phyloP scores from a whole-genome alignment of 2,113 vertebrate genomes.

The Rhinogobius similis region DNA sequence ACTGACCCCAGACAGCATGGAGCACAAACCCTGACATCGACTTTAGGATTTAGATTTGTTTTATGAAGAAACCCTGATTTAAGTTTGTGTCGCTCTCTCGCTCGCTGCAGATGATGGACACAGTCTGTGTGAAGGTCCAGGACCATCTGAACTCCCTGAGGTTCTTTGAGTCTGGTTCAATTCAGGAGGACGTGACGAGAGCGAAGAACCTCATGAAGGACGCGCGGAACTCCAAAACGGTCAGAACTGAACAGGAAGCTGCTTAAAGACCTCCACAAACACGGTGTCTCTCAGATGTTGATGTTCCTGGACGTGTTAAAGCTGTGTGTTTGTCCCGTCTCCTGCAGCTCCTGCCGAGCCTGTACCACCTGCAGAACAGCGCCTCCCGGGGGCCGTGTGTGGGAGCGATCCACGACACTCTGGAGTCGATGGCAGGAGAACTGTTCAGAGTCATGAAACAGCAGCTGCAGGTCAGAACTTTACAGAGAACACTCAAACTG shows the following conservation, averaged over 20 bases:
- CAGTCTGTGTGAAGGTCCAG: constrained; percentile 95
- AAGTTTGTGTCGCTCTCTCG: neutral
- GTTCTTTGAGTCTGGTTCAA: constrained; percentile 75
- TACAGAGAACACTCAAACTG: too few relatives aligned
- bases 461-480: constrained; percentile 86
- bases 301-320: too few relatives aligned
- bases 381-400: constrained; percentile 73
- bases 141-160: constrained; percentile 95
- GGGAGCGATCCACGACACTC: constrained; percentile 87
- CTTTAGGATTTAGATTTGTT: too few relatives aligned
- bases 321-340: neutral
- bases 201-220: constrained; percentile 90
- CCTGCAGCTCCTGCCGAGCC: constrained; percentile 86
- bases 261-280: too few relatives aligned
- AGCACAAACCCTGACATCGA: too few relatives aligned
- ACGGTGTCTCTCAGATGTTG: too few relatives aligned
- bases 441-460: constrained; percentile 89
- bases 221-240: constrained; percentile 94
- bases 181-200: constrained; percentile 88
- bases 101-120: constrained; percentile 88
- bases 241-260: constrained; percentile 48
- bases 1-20: too few relatives aligned
- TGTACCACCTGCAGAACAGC: constrained; percentile 86
- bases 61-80: too few relatives aligned
- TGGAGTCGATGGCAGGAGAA: constrained; percentile 93